phyloP scores from a whole-genome alignment of 2,113 vertebrate genomes.

The Nettapus auritus region DNA sequence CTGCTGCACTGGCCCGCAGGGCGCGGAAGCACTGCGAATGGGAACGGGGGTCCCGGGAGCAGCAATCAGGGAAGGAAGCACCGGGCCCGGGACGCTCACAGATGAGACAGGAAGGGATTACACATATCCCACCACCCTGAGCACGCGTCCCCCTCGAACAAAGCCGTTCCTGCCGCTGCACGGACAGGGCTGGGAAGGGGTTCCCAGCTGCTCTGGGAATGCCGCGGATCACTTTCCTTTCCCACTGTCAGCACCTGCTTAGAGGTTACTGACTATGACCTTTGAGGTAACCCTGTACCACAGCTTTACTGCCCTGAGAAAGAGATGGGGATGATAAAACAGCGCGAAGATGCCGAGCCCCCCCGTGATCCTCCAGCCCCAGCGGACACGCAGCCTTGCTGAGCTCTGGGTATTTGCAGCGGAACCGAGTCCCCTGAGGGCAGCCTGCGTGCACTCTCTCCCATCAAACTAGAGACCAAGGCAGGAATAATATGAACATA shows the following conservation, averaged over 20 bases:
- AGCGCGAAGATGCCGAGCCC: rapidly evolving
- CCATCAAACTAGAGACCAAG: constrained; percentile 32
- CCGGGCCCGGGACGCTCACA: background rate
- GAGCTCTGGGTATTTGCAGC: background rate
- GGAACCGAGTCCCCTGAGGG: background rate
- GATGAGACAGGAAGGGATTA: constrained; percentile 61
- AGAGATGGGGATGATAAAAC: background rate
- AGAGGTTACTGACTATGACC: constrained; percentile 37
- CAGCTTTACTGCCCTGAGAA: constrained; percentile 44
- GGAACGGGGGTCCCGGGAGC: background rate
- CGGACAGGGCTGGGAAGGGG: background rate
- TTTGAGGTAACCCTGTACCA: background rate
- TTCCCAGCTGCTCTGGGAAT: constrained; percentile 60
- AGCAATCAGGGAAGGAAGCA: constrained; percentile 34
- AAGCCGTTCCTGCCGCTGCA: background rate
- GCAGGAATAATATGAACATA: constrained; percentile 46
- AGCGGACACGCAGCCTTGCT: background rate
- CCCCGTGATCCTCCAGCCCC: background rate
- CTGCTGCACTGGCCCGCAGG: rapidly evolving
- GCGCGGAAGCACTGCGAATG: background rate
- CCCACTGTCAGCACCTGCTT: constrained; percentile 69
- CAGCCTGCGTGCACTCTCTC: constrained; percentile 31
- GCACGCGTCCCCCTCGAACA: background rate
- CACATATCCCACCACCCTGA: constrained; percentile 32
- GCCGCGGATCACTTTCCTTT: constrained; percentile 27